Evolutionary conservation across 1,140 invertebrate species (phyloP), one percentile per base, ranked within the genome.

Genomic region (Drosophila leontia): DNA sequence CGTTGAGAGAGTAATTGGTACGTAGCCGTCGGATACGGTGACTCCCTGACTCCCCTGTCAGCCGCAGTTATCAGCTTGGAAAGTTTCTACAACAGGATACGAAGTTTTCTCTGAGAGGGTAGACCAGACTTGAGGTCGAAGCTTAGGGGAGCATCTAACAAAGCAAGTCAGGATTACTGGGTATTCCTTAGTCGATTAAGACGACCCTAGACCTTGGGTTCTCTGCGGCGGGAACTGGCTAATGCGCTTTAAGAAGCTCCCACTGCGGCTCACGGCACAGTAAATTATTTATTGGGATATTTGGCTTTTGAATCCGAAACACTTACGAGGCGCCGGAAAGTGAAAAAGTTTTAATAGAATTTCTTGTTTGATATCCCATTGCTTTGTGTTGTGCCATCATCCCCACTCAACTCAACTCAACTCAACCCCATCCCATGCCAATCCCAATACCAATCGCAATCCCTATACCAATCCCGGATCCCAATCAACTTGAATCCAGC

Each of bases 231-330:
- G 39, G 13, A 67, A 56, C 50, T 61, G 71, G 41, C 84, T 88
- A 87, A 83, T 80, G 64, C 60, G 55, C 79, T 76, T 82, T 75
- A 79, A 86, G 44, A 39, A 42, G 41, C 47, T 56, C 2, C 17
- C 48, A 51, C 47, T 42, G 37, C 26, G 32, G 37, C 56, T 26
- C 5, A 23, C 34, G 51, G 51, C 51, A 56, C 51, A 77, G 74
- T 83, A 87, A 82, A 88, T 88, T 88, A 87, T 87, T 88, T 87
- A 88, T 87, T 88, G 84, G 84, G 64, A 84, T 88, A 83, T 84
- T 88, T 77, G 77, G 68, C 72, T 88, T 78, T 83, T 72, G 59
- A 82, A 87, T 80, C 63, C 47, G 15, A 72, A 77, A 72, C 69
- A 72, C 51, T 59, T 68, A 41, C 61, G 44, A 60, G 41, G 67